Percentiles rank a stretch among this genome's conserved stretches.
These are phyloP conservation scores for Xenopus borealis DNA, from an alignment of 2,113 vertebrate species.

Conservation along the genomic window DNA sequence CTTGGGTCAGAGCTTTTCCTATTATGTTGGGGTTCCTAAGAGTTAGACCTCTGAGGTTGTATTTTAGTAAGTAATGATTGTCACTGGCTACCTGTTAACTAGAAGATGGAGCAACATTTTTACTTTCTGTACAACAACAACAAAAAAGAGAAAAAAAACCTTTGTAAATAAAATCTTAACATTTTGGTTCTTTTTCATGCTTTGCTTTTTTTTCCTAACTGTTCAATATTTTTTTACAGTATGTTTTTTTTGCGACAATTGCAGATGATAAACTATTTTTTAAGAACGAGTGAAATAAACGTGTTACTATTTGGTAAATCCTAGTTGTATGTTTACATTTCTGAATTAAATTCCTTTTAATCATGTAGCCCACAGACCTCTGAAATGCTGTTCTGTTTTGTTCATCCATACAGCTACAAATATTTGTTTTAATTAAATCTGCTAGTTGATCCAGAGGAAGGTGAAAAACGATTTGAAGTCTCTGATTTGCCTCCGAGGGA, in stretches of 20 bases:
- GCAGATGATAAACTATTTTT: constrained; percentile 61
- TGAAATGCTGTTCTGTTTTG: too few relatives aligned
- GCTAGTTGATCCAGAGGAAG: too few relatives aligned
- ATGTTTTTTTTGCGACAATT: constrained; percentile 62
- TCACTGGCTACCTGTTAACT: constrained; percentile 76
- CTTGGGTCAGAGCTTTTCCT: constrained; percentile 83
- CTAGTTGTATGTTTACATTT: constrained; percentile 61
- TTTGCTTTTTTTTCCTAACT: constrained; percentile 53
- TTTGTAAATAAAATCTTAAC: constrained; percentile 98
- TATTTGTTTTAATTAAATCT: too few relatives aligned
- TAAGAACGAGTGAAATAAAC: constrained; percentile 67
- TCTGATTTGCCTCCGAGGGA: too few relatives aligned
- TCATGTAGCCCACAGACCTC: not conserved
- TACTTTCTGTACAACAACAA: constrained; percentile 86
- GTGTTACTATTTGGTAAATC: constrained; percentile 62
- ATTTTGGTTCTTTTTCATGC: constrained; percentile 78
- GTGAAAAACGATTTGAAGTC: too few relatives aligned
- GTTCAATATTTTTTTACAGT: constrained; percentile 56
- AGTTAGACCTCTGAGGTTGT: constrained; percentile 75
- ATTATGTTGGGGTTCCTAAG: constrained; percentile 76
- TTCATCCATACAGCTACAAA: too few relatives aligned
- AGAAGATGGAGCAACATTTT: constrained; percentile 89
- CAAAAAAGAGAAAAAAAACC: constrained; percentile 52
- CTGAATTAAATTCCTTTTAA: constrained; percentile 47
- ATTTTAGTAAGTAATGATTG: constrained; percentile 72